A percentile compares a stretch with the other conserved stretches of the same genome.
These are phyloP conservation scores for Nemapogon koenigi DNA, from an alignment of 2,888 invertebrate genomes.

Conservation along the genomic window DNA sequence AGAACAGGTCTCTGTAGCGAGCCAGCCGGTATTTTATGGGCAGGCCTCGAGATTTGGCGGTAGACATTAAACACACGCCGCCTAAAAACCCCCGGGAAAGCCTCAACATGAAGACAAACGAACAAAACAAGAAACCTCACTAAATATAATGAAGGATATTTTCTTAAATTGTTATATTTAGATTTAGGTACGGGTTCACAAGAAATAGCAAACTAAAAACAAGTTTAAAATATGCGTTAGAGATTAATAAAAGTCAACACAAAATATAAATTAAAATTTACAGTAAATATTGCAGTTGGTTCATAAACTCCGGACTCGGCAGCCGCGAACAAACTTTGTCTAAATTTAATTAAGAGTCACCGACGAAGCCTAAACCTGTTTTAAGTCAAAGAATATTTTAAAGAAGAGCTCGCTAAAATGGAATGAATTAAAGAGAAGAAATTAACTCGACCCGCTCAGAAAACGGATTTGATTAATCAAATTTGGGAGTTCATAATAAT, in stretches of 20 bases:
- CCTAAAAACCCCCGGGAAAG: conserved; percentile 10
- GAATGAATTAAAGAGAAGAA: conserved; percentile 11
- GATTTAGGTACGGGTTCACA: background rate
- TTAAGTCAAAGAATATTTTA: conserved; percentile 10
- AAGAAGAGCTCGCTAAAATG: conserved; percentile 10
- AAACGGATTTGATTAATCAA: conserved; percentile 29
- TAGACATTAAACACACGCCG: conserved; percentile 19
- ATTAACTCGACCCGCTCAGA: conserved; percentile 8
- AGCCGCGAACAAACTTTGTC: conserved; percentile 27
- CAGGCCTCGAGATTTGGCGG: conserved; percentile 11
- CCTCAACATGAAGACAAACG: conserved; percentile 9
- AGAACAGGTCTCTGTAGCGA: conserved; percentile 7
- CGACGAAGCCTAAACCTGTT: conserved; percentile 18
- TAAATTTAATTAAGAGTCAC: conserved; percentile 40
- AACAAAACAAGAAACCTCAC: conserved; percentile 5
- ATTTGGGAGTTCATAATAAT: conserved; percentile 42
- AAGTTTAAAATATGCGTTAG: background rate
- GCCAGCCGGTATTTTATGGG: conserved; percentile 10
- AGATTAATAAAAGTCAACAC: conserved; percentile 5
- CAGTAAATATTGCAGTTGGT: conserved; percentile 38
- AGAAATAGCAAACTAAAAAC: no score
- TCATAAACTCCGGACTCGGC: conserved; percentile 8
- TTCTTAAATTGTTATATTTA: background rate
- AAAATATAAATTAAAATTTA: conserved; percentile 24
- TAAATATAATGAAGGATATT: conserved; percentile 5